A percentile compares a stretch with the other conserved stretches of the same genome.
These are phyloP conservation scores for Drosophila sucinea DNA, from an alignment of 1,140 invertebrate genomes.

Conservation along the genomic window DNA sequence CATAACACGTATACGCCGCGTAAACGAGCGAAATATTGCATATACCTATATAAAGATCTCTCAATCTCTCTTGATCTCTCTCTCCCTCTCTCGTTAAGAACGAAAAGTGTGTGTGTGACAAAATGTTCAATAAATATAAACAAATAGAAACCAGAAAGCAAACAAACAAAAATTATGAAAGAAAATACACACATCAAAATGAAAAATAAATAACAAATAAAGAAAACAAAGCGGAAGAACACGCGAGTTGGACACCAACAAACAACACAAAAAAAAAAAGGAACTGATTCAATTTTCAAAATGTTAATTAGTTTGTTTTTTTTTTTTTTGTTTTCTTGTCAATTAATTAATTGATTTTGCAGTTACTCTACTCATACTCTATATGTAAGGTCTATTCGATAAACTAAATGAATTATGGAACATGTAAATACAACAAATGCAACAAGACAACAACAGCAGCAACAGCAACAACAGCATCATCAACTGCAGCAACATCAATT, in stretches of 20 bases:
- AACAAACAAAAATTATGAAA: conserved; percentile 73
- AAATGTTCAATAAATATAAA: conserved; percentile 72
- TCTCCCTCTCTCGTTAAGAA: conserved; percentile 37
- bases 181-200: conserved; percentile 32
- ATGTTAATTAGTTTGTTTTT: conserved; percentile 21
- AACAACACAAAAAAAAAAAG: neutral
- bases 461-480: conserved; percentile 57
- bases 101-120: conserved; percentile 67
- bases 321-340: neutral
- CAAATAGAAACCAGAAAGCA: conserved; percentile 59
- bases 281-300: conserved; percentile 20
- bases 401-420: conserved; percentile 79
- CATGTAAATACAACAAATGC: conserved; percentile 75
- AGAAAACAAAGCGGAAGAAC: conserved; percentile 4
- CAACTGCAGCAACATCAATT: conserved; percentile 67
- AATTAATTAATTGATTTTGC: conserved; percentile 30
- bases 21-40: conserved; percentile 27
- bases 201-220: neutral
- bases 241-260: neutral
- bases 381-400: conserved; percentile 41
- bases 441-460: conserved; percentile 61
- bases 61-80: conserved; percentile 17
- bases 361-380: conserved; percentile 43
- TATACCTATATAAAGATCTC: conserved; percentile 3
- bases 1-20: conserved; percentile 71